Conservation (phyloP, 35 echinoderm and acorn worm species). For the Heliocidaris tuberculata region DNA sequence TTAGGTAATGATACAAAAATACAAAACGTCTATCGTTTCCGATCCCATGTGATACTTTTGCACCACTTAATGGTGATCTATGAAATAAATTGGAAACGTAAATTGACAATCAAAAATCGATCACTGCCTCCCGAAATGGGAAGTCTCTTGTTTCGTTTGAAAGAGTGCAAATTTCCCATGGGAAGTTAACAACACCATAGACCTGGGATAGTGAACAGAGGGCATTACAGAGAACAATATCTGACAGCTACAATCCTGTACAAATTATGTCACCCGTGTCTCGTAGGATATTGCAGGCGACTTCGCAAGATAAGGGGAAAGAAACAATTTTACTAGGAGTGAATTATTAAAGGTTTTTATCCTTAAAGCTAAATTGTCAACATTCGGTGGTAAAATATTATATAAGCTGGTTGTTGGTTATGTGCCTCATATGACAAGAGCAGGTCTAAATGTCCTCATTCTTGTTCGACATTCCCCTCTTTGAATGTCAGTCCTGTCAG, state of each 20-base stretch:
- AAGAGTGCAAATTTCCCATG: not conserved
- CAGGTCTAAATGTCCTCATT: no score
- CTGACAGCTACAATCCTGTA: not conserved
- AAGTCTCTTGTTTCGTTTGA: not conserved
- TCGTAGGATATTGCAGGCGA: not conserved
- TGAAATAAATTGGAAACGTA: constrained; percentile 8
- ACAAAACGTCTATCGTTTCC: no score
- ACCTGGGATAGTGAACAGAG: not conserved
- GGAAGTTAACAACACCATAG: not conserved
- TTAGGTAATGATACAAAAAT: no score
- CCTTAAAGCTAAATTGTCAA: not conserved
- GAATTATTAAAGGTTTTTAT: not conserved
- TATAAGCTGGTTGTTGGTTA: no score
- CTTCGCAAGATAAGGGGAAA: not conserved
- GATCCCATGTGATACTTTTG: not conserved
- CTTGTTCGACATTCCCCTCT: no score
- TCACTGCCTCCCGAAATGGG: not conserved
- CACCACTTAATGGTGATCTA: not conserved
- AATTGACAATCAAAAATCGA: constrained; percentile 18
- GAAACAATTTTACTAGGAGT: not conserved
- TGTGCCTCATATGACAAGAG: no score
- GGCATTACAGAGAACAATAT: not conserved
- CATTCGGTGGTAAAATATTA: no score
- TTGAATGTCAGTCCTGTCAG: no score
- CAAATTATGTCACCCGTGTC: not conserved